Base-by-base conservation (phyloP, 1,140 invertebrate species). In the Bombus breviceps region DNA sequence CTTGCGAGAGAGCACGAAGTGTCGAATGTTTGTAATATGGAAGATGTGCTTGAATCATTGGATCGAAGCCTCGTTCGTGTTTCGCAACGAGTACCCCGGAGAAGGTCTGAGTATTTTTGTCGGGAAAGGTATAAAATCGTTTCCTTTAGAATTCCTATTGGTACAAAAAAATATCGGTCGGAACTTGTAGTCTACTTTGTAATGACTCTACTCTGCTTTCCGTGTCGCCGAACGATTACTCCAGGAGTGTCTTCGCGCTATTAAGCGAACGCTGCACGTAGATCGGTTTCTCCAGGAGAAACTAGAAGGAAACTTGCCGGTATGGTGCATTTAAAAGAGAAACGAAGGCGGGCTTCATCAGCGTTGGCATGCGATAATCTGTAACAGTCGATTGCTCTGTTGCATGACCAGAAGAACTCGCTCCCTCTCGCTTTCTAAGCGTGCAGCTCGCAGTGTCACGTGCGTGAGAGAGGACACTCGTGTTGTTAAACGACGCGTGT, bases 381-480 rank as follows among this genome's bases (percentile, higher is more conserved):
- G 82, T 84, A 84, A 74, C 71, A 47, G 57, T 8, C 74, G 68
- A 69, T 83, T 62, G 59, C 43, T 28, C 15, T 59, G 68, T 73
- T 74, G 47, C 69, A 32, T n/a, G 15, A 37, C 15, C 1, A 69
- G 53, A 74, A 72, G 62, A 77, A 47, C n/a, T 53, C 47, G 66
- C 32, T 77, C 32, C 53, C 81, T 81, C 83, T 88, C 83, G 75
- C 83, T 89, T 89, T 89, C 87, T 88, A 88, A 86, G 76, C 47
- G 64, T 10, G 3, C 1, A 12, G 28, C 28, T 57, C 47, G 37
- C 6, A 18, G 32, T 62, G 76, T 77, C 53, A 62, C 77, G 64
- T 59, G 85, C 78, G 59, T 62, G 81, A 76, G 25, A 77, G 53
- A 22, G 4, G 39, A 62, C 47, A 64, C 47, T 59, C n/a, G 41